Evolutionary conservation across 2,113 vertebrate species (phyloP), one percentile per base, ranked within the genome.

Genomic region (Nestor notabilis): DNA sequence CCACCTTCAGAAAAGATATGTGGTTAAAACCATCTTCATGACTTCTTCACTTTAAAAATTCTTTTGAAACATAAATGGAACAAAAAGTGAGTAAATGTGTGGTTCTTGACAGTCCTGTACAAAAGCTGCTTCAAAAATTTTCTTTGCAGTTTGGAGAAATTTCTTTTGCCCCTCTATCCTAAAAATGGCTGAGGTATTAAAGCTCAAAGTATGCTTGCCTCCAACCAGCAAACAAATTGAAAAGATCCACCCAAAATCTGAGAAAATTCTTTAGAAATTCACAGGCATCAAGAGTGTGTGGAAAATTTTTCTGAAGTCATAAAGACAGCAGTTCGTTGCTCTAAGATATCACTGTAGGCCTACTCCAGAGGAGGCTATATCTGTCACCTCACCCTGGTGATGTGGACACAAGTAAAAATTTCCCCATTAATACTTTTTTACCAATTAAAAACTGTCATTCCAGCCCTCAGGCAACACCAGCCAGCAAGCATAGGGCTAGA

Each of bases 1-100:
- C 25, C 10, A 55, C 6, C 7, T 72, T 69, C 29, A n/a, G 39
- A 77, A 68, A 87, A 0, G 4, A 46, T 39, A 82, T 0, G 0
- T 44, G 37, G 37, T 75, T 37, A 89, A 89, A 77, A 46, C 27
- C 0, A 41, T 37, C 16, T n/a, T 53, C 41, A 53, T 80, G 23
- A 68, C 8, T 72, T 50, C 44, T 61, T 86, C 28, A 68, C 6
- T 72, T 70, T 70, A 50, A 90, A 68, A 41, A 61, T n/a, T 23
- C 5, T 52, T 28, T 5, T 31, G 24, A 69, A 83, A 66, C 16
- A 47, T 31, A 55, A 65, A 5, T 5, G 17, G 37, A 81, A 52
- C 11, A 70, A 58, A 90, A 44, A 64, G 12, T 11, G 23, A 64
- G 5, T 90, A 41, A 71, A 55, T 37, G 2, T 50, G 21, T 23